Evolutionary conservation across 35 echinoderm and acorn worm genomes (phyloP), one percentile per base, ranked within the genome.

Genomic region (Lytechinus variegatus): DNA sequence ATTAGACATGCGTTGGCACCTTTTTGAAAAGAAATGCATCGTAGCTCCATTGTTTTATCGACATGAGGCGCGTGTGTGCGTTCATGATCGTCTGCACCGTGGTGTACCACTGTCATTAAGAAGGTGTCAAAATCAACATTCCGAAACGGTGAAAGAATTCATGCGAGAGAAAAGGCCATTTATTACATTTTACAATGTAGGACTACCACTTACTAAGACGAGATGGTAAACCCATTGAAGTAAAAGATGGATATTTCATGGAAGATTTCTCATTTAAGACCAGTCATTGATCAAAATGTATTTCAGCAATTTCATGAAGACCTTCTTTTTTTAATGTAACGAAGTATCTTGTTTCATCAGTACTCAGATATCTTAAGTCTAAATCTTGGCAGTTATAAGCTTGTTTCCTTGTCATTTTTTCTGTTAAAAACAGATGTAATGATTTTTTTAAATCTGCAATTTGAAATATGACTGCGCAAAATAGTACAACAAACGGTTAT

Each of bases 1-100:
- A 90, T 90, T 90, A 90, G 88, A 54, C 14, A 90, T 54, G 88
- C 52, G 88, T 90, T 90, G 10, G 10, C 88, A 90, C 88, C 88
- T 90, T 79, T 79, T 79, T 4, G 1, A 24, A 79, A 79, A 79
- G 66, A 16, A 24, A 79, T 79, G 66, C 66, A 19, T 79, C 66
- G 4, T 24, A 19, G 66, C 66, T 79, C 66, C 66, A 79, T 79
- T 79, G 66, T 79, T 79, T 79, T 79, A 79, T 79, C 66, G 66
- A 79, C 66, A 16, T 44, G 19, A 3, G 61, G 61, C 87, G 87
- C 52, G 88, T 90, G 88, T 21, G 88, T 44, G 88, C 52, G 88
- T 90, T 44, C 52, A 16, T 14, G 88, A 51, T 90, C 29, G 27
- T 54, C 29, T 5, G 88, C 88, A 54, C 27, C 9, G n/a, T 7